Evolutionary conservation across 1,140 invertebrate species (phyloP), one percentile per base, ranked within the genome.

Genomic region (Zaprionus taronus): DNA sequence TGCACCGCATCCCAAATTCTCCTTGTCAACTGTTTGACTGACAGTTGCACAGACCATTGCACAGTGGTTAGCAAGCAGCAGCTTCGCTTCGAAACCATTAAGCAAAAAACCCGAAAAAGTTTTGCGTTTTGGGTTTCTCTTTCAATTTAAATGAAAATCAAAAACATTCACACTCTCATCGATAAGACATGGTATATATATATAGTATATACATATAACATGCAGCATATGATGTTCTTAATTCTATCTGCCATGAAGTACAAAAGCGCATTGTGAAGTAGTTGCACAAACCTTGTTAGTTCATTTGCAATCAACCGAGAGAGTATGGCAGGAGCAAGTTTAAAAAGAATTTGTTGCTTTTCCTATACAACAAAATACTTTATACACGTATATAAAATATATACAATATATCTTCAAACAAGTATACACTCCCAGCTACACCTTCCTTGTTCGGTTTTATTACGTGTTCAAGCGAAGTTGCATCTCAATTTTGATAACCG

Each of bases 401-500:
- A 22, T 49, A 49, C 20, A 12, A 41, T 41, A n/a, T 41, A 38
- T 38, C 36, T 38, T n/a, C 38, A 41, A 41, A 41, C 15, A n/a
- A n/a, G 7, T 31, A 31, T 31, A 34, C 31, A 34, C 31, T 11
- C 9, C 31, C 31, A 31, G 15, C n/a, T 44, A n/a, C 41, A 47
- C 41, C 41, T 44, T 44, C n/a, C 41, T 9, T 17, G 11, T 17
- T 47, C n/a, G 41, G 7, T 4, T 47, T 47, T 47, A 17, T 17
- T 17, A 47, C 41, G n/a, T 47, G n/a, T 47, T 47, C 41, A 47
- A 17, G 41, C 41, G 41, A 47, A 17, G 41, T n/a, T 47, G n/a
- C 41, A 47, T 47, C 47, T 51, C 20, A 5, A 51, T 14, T 51
- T 51, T 51, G 47, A 51, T 51, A 51, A 51, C 47, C n/a, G 41